Conservation (phyloP, 2,797 vertebrate genomes). For the Labeo calbasu region DNA sequence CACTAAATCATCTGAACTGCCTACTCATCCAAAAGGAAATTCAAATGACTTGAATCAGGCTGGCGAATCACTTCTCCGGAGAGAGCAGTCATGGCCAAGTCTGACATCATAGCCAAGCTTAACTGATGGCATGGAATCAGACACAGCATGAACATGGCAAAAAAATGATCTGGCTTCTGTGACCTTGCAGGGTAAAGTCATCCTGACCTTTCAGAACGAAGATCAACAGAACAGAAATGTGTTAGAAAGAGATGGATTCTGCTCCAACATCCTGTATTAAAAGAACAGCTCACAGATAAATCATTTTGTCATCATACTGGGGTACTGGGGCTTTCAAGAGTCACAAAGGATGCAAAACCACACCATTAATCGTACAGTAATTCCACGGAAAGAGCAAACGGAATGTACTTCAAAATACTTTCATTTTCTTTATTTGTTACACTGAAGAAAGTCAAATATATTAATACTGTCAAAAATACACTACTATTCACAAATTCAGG, state of each 20-base stretch:
- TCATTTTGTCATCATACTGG: not conserved
- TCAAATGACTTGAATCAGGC: conserved; percentile 38
- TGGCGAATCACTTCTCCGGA: conserved; percentile 11
- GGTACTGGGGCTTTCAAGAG: not conserved
- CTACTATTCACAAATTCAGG: not conserved
- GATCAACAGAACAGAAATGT: conserved; percentile 7
- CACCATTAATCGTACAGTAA: not conserved
- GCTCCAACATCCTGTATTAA: not conserved
- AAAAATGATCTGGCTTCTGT: not conserved
- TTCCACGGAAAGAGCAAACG: not conserved
- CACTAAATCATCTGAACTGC: conserved; percentile 50
- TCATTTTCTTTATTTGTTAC: not conserved
- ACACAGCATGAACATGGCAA: conserved; percentile 30
- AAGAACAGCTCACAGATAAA: not conserved
- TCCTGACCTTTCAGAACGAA: conserved; percentile 6
- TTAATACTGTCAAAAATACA: not conserved
- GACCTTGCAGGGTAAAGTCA: conserved; percentile 29
- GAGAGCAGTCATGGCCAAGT: conserved; percentile 27
- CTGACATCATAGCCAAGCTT: conserved; percentile 12
- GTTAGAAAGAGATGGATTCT: not conserved
- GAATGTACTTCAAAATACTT: not conserved
- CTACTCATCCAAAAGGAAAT: conserved; percentile 35
- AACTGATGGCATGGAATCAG: conserved; percentile 24
- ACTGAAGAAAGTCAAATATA: not conserved
- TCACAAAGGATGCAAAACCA: not conserved